Percentiles rank a stretch among this genome's conserved stretches.
These are phyloP conservation scores for Dryobotodes eremita DNA, from an alignment of 2,888 invertebrate species.

Conservation along the genomic window DNA sequence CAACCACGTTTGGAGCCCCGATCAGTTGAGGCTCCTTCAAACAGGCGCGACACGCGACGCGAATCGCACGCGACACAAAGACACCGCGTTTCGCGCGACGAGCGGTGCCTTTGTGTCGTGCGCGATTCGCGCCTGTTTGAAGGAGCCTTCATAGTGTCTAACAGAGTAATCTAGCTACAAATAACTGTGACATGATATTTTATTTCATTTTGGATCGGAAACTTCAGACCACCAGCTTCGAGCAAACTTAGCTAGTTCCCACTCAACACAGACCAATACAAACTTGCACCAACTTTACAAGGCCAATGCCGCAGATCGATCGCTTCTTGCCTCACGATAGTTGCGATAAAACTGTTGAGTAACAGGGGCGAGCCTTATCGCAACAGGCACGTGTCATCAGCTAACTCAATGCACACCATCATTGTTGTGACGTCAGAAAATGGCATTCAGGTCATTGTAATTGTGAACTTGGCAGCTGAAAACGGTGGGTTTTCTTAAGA, in stretches of 20 bases:
- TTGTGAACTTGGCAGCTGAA: constrained; percentile 45
- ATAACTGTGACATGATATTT: neutral
- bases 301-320: constrained; percentile 69
- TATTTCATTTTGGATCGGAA: neutral
- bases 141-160: too few species aligned
- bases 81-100: too few species aligned
- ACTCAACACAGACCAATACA: constrained; percentile 23
- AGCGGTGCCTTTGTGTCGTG: too few species aligned
- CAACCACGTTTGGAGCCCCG: neutral
- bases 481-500: neutral
- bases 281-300: constrained; percentile 59
- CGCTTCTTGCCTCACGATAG: constrained; percentile 48
- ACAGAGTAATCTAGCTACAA: neutral
- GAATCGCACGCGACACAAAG: too few species aligned
- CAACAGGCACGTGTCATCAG: constrained; percentile 68
- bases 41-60: too few species aligned
- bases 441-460: constrained; percentile 52
- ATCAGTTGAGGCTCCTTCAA: too few species aligned
- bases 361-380: constrained; percentile 69
- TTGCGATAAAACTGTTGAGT: constrained; percentile 59
- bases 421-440: constrained; percentile 51
- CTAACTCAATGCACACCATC: constrained; percentile 53
- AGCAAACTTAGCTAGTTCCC: constrained; percentile 14
- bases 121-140: too few species aligned
- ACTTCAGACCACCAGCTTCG: neutral